A percentile compares a stretch with the other conserved stretches of the same genome.
phyloP scores from a whole-genome alignment of 2,888 invertebrate genomes.

The Fragum whitleyi region DNA sequence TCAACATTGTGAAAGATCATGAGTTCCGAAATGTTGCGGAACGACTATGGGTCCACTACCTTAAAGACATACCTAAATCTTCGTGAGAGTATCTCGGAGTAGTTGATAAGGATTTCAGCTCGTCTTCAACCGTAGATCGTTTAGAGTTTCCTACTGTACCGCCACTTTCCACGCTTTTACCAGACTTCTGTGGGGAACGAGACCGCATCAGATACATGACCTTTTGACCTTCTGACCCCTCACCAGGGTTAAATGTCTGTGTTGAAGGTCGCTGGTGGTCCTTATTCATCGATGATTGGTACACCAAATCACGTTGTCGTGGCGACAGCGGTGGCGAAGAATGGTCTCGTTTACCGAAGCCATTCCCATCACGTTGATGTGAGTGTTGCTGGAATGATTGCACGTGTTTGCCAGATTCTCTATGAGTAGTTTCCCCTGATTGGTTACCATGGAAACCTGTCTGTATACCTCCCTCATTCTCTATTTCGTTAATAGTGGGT shows the following conservation, averaged over 20 bases:
- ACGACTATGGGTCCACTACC: no score
- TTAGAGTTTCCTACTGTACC: slow-evolving; percentile 26
- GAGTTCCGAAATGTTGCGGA: no score
- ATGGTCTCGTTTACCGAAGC: neutral
- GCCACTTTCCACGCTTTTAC: slow-evolving; percentile 21
- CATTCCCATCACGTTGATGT: neutral
- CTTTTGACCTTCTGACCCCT: neutral
- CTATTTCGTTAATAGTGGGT: neutral
- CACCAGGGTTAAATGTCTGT: neutral
- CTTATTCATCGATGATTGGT: slow-evolving; percentile 11
- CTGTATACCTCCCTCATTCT: neutral
- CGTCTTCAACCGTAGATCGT: slow-evolving; percentile 54
- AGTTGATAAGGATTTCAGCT: slow-evolving; percentile 56
- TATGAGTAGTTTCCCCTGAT: neutral
- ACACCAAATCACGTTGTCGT: slow-evolving; percentile 17
- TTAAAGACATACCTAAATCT: slow-evolving; percentile 49
- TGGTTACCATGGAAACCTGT: neutral
- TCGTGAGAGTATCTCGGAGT: slow-evolving; percentile 61
- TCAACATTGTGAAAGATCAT: no score
- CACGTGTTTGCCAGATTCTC: neutral
- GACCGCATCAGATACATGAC: slow-evolving; percentile 10
- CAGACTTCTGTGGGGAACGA: slow-evolving; percentile 15
- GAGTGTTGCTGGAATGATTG: neutral
- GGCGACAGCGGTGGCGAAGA: slow-evolving; percentile 4
- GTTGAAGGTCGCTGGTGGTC: neutral